A percentile compares a stretch with the other conserved stretches of the same genome.
Conservation (phyloP, 2,113 vertebrate species). For the Semnopithecus entellus region DNA sequence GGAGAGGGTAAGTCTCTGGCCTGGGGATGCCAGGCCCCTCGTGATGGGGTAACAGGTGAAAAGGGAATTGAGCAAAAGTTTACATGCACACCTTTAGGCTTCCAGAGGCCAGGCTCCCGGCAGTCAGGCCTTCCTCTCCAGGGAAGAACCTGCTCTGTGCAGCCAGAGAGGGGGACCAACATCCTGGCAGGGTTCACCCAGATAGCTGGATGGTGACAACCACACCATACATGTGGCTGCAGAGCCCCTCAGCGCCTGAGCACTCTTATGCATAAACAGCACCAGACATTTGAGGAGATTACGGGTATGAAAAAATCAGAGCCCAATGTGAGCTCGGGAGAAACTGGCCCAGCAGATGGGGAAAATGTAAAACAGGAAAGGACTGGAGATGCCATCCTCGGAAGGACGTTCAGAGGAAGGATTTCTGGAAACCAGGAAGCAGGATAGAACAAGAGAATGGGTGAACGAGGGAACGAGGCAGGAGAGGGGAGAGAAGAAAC, state of each 20-base stretch:
- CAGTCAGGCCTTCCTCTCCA: no score
- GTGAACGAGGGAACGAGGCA: neutral
- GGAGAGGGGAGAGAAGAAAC: neutral
- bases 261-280: accelerated
- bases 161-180: neutral
- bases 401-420: neutral
- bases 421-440: neutral
- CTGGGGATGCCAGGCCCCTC: neutral
- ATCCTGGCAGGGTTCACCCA: no score
- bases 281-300: accelerated
- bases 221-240: neutral
- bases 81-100: neutral
- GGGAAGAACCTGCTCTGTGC: neutral
- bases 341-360: accelerated
- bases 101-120: neutral
- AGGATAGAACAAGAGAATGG: neutral
- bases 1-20: neutral
- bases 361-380: neutral
- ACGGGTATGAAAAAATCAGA: accelerated
- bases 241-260: neutral
- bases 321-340: accelerated
- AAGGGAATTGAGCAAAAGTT: no score
- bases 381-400: accelerated
- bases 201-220: neutral
- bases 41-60: no score